Conservation (phyloP, 2,888 invertebrate genomes). For the Petrophora chlorosata region DNA sequence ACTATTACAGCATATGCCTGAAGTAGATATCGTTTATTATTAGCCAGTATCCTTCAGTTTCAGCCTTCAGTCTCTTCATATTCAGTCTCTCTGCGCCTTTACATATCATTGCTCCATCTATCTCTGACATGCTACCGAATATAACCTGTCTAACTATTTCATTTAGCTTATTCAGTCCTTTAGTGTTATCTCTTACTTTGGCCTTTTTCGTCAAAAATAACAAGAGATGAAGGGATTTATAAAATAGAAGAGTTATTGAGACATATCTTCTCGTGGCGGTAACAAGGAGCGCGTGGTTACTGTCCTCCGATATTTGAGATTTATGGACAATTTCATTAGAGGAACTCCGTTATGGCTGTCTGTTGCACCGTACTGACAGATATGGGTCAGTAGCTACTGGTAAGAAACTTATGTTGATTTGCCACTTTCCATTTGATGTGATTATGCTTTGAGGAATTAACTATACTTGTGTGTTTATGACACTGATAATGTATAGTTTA, state of each 20-base stretch:
- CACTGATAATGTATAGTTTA: no score
- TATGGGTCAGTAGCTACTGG: no score
- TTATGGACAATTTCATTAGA: conserved; percentile 62
- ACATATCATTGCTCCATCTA: no score
- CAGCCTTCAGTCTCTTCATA: no score
- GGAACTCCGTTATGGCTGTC: conserved; percentile 35
- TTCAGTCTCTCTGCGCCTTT: no score
- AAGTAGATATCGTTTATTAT: no score
- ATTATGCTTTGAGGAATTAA: no score
- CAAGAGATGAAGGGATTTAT: conserved; percentile 22
- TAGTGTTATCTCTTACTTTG: background rate
- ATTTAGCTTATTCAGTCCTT: conserved; percentile 7
- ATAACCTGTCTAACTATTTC: background rate
- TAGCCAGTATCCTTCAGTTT: no score
- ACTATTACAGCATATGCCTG: no score
- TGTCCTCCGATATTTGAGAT: conserved; percentile 53
- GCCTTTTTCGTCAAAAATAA: conserved; percentile 18
- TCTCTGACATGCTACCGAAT: background rate
- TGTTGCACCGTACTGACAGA: conserved; percentile 30
- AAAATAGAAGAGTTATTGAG: conserved; percentile 29
- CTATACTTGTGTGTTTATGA: no score
- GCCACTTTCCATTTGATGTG: no score
- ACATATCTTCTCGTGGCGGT: conserved; percentile 26
- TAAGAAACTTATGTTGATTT: no score
- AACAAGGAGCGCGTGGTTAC: conserved; percentile 35